These are phyloP conservation scores for Rhingia rostrata DNA, from an alignment of 2,888 invertebrate species.

Conservation along the genomic window DNA sequence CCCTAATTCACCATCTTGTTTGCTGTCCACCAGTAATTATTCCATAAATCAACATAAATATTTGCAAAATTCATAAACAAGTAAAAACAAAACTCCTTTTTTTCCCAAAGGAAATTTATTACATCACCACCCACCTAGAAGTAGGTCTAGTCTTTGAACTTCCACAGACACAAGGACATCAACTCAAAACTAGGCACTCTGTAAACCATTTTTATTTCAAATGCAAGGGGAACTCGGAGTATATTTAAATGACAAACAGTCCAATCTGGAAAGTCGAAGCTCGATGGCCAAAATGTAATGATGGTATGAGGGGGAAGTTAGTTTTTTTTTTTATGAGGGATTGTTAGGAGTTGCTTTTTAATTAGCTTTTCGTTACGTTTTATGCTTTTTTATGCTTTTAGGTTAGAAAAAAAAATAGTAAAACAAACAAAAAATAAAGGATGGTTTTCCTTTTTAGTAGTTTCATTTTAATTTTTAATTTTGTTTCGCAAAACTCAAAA, in stretches of 20 bases:
- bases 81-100: not conserved
- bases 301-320: not conserved
- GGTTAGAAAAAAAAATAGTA: constrained; percentile 10
- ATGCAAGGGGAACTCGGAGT: constrained; percentile 16
- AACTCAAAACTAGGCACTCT: constrained; percentile 56
- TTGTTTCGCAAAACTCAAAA: constrained; percentile 24
- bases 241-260: constrained; percentile 71
- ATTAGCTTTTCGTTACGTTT: constrained; percentile 67
- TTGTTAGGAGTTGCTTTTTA: constrained; percentile 60
- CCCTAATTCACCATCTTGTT: not conserved
- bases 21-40: constrained; percentile 51
- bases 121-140: not conserved
- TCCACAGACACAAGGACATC: constrained; percentile 47
- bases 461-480: constrained; percentile 23
- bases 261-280: constrained; percentile 50
- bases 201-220: constrained; percentile 38
- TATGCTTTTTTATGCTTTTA: constrained; percentile 50
- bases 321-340: not conserved
- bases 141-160: constrained; percentile 38
- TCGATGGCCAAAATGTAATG: constrained; percentile 44
- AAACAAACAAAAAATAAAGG: no score
- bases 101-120: not conserved
- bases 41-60: constrained; percentile 70
- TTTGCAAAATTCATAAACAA: constrained; percentile 40
- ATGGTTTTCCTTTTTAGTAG: not conserved